Evolutionary conservation across 1,140 invertebrate species (phyloP), one percentile per base, ranked within the genome.

Genomic region (Euwallacea similis): DNA sequence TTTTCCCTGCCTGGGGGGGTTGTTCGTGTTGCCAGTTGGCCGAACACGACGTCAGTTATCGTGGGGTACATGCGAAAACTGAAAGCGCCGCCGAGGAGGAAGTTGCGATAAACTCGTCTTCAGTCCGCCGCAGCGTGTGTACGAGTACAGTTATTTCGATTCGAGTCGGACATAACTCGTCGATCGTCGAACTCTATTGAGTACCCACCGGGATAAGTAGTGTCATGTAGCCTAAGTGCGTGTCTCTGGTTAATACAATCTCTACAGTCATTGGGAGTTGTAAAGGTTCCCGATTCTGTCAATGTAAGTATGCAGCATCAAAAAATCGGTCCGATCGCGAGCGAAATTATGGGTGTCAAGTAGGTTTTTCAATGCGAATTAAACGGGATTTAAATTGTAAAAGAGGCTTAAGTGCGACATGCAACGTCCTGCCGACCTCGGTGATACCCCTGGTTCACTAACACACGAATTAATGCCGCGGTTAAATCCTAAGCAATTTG

Each of bases 81-180:
- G 41, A n/a, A n/a, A 61, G 59, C 33, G 21, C 9, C n/a, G 16
- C 16, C 62, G 62, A 21, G 13, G 42, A 61, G 33, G 59, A 61
- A 43, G 59, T 64, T 50, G n/a, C 62, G 62, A 61, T 41, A 53
- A 50, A 50, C 62, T 64, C 62, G 62, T 64, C 62, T 47, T 64
- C 62, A 64, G 59, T 69, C 70, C 41, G 62, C 43, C 62, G 62
- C 41, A 46, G 62, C 21, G 62, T 50, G 62, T 64, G 46, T 64
- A 41, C 8, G 62, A 64, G 62, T 64, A 64, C 62, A 64, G 62
- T 64, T 64, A 64, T 47, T 61, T 53, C 46, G 44, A 53, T 64
- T 64, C 21, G 42, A 64, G 15, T 50, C 62, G 9, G 9, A 53
- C 13, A 64, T 64, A 64, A 64, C 62, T 64, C 62, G 62, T 53